These are phyloP conservation scores for Rhagonycha lutea DNA, from an alignment of 2,888 invertebrate species.

Conservation along the genomic window DNA sequence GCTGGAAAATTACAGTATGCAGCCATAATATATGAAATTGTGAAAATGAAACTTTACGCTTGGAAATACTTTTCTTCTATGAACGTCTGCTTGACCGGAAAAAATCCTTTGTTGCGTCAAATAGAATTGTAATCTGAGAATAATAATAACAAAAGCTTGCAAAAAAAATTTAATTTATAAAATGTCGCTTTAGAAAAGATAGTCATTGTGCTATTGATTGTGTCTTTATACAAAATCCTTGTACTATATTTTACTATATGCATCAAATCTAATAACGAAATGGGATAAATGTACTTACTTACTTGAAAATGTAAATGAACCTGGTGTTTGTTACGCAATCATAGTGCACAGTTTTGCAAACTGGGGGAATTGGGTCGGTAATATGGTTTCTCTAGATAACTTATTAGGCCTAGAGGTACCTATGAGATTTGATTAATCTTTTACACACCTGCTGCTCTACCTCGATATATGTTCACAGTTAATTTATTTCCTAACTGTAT, in stretches of 20 bases:
- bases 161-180: slow-evolving; percentile 1
- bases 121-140: not conserved
- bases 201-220: not conserved
- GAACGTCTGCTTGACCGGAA: not conserved
- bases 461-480: slow-evolving; percentile 14
- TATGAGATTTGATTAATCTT: slow-evolving; percentile 15
- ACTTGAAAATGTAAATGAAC: not conserved
- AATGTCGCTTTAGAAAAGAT: not conserved
- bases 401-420: slow-evolving; percentile 14
- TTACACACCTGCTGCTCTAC: slow-evolving; percentile 14
- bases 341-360: slow-evolving; percentile 12
- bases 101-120: not conserved
- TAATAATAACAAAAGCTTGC: not conserved
- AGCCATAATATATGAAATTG: not conserved
- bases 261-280: not conserved
- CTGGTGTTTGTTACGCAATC: slow-evolving; percentile 1
- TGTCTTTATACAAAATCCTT: not conserved
- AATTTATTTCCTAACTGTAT: slow-evolving; percentile 8
- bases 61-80: not conserved
- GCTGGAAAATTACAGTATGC: not conserved
- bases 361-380: slow-evolving; percentile 1
- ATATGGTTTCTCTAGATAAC: slow-evolving; percentile 15
- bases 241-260: not conserved
- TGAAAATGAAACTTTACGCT: not conserved
- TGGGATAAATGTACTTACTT: not conserved